Evolutionary conservation across 2,797 vertebrate genomes (phyloP).

Genomic region (Alcedo atthis): DNA sequence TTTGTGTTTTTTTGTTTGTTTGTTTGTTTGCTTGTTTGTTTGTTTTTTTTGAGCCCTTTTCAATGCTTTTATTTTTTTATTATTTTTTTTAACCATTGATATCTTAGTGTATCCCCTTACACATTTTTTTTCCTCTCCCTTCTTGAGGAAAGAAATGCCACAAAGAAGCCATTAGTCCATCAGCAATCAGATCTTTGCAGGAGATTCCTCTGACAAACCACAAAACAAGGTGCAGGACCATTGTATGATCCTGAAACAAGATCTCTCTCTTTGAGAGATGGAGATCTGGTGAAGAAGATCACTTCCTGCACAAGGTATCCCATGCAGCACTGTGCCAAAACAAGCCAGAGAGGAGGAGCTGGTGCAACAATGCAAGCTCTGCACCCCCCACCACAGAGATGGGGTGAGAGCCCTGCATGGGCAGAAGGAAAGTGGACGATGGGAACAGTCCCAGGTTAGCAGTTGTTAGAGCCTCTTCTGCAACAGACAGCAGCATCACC

Average conservation of each 20-base stretch:
- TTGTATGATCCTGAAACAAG: not conserved
- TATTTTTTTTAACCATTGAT: not conserved
- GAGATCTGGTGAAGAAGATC: not conserved
- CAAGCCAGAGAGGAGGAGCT: not conserved
- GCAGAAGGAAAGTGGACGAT: not conserved
- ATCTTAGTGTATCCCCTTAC: not conserved
- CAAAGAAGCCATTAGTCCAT: not conserved
- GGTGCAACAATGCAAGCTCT: not conserved
- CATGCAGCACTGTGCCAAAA: not conserved
- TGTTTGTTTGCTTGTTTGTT: not conserved
- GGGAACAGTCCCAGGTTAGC: accelerated
- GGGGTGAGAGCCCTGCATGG: accelerated
- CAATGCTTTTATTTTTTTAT: not conserved
- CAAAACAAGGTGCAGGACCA: not conserved
- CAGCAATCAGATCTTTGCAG: not conserved
- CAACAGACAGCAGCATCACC: not conserved
- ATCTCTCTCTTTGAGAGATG: not conserved
- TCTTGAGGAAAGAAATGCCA: not conserved
- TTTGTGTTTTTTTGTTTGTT: not conserved
- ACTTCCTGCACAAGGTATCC: not conserved
- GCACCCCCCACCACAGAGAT: not conserved
- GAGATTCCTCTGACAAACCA: not conserved
- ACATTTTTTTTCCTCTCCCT: not conserved
- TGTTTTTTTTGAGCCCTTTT: not conserved
- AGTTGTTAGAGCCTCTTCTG: not conserved